A percentile compares a stretch with the other conserved stretches of the same genome.
Evolutionary conservation across 2,797 vertebrate genomes (phyloP).

Genomic region (Phrynocephalus guinanensis): DNA sequence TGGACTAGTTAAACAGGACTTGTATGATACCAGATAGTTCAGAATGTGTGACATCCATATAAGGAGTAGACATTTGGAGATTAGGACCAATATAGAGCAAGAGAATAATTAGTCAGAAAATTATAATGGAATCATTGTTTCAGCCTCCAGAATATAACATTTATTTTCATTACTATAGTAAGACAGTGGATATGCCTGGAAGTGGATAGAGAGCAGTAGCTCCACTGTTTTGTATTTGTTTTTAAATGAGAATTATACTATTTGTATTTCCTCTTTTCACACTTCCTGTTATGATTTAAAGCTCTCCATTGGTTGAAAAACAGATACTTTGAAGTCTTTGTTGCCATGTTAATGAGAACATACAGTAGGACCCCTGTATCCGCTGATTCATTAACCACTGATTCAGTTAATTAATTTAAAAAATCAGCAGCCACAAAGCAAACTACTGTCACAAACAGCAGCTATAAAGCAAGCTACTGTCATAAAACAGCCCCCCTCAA

Average conservation of each 20-base stretch:
- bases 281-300: not conserved
- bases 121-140: not conserved
- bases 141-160: not conserved
- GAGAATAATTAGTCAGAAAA: not conserved
- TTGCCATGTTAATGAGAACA: not conserved
- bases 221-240: no score
- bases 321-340: not conserved
- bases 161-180: not conserved
- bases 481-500: no score
- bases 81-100: not conserved
- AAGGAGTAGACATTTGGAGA: not conserved
- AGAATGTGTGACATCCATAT: not conserved
- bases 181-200: not conserved
- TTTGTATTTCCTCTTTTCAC: not conserved
- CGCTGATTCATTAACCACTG: no score
- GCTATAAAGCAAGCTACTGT: no score
- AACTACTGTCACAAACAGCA: no score
- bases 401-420: no score
- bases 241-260: not conserved
- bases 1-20: not conserved
- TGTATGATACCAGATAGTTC: not conserved
- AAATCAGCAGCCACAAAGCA: no score
- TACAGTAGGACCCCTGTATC: no score
- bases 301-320: not conserved
- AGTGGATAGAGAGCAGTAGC: not conserved